Base-by-base conservation (phyloP, 1,140 invertebrate species). In the Lordiphosa clarofinis region DNA sequence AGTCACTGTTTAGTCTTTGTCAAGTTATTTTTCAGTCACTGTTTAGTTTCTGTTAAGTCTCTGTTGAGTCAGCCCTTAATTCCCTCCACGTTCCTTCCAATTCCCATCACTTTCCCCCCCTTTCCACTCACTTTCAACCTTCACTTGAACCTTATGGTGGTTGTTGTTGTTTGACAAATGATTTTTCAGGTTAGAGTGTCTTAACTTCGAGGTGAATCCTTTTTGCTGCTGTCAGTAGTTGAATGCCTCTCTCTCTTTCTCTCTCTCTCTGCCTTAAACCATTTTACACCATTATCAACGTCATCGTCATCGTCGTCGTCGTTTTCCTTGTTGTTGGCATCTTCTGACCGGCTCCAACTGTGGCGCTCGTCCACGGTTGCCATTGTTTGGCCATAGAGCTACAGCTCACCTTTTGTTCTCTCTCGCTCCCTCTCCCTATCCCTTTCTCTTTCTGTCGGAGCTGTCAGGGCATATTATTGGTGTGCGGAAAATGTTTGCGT, bases 401-500 rank as follows among this genome's bases (percentile, higher is more conserved):
- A 53, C 24, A 28, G 62, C 65, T 55, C 70, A 55, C 67, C 76
- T 68, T 78, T 78, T 79, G 84, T 78, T 40, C 44, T 40, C 35
- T 6, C 2, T 3, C 15, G n/a, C n/a, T n/a, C 12, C n/a, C 7
- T 2, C 36, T 11, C 13, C 33, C 15, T 38, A 10, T 37, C 31
- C 13, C 11, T 21, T 7, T 42, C 24, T 21, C 57, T 42, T 61
- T 60, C 59, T 57, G 60, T 74, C 62, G 42, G 11, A 62, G 48
- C 63, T 87, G 82, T 87, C 82, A 87, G 42, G 61, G 61, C 75
- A 76, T 87, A 87, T 87, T 87, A 87, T 87, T 87, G 82, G 82
- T 87, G 82, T 87, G 73, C 82, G 76, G 76, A 87, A 87, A 87
- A 87, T 87, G 82, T 74, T 87, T 75, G 82, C 82, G 82, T 87